Evolutionary conservation across 23 tunicate species (phyloP).

Genomic region (Aplidium turbinatum): DNA sequence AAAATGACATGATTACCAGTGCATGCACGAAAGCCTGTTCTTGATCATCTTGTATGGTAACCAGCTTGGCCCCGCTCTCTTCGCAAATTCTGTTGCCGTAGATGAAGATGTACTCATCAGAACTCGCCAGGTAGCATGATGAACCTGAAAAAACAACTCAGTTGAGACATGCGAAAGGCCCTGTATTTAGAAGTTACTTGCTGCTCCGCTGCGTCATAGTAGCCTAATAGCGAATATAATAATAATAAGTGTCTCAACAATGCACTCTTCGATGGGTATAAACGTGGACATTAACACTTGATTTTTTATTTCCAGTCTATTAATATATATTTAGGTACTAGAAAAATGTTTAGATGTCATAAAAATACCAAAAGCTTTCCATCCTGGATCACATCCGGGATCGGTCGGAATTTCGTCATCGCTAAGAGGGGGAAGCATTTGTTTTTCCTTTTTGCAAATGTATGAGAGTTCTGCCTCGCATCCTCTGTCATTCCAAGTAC

Average conservation of each 20-base stretch:
- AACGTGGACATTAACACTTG: too few relatives aligned
- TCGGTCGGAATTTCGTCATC: slow-evolving; percentile 43
- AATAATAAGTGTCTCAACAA: too few relatives aligned
- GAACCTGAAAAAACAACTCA: slow-evolving; percentile 58
- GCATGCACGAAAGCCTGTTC: slow-evolving; percentile 88
- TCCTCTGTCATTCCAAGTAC: slow-evolving; percentile 68
- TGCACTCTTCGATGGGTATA: too few relatives aligned
- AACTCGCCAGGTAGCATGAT: slow-evolving; percentile 77
- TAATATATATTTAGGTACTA: too few relatives aligned
- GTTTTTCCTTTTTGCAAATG: slow-evolving; percentile 86
- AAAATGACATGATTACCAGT: too few relatives aligned
- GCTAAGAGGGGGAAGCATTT: slow-evolving; percentile 55
- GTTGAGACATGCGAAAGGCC: not conserved
- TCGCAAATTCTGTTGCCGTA: slow-evolving; percentile 68
- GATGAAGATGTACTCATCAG: slow-evolving; percentile 51
- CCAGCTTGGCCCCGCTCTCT: slow-evolving; percentile 64
- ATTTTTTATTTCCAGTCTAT: too few relatives aligned
- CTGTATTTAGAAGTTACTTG: too few relatives aligned
- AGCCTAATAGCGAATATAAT: too few relatives aligned
- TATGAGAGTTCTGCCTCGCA: slow-evolving; percentile 56
- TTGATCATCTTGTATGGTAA: slow-evolving; percentile 59
- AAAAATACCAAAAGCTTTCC: slow-evolving; percentile 66
- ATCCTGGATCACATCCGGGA: slow-evolving; percentile 90
- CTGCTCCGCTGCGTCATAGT: too few relatives aligned
- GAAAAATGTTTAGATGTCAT: too few relatives aligned